Percentiles rank a stretch among this genome's conserved stretches.
These are phyloP conservation scores for Patella pellucida DNA, from an alignment of 2,888 invertebrate species.

Conservation along the genomic window DNA sequence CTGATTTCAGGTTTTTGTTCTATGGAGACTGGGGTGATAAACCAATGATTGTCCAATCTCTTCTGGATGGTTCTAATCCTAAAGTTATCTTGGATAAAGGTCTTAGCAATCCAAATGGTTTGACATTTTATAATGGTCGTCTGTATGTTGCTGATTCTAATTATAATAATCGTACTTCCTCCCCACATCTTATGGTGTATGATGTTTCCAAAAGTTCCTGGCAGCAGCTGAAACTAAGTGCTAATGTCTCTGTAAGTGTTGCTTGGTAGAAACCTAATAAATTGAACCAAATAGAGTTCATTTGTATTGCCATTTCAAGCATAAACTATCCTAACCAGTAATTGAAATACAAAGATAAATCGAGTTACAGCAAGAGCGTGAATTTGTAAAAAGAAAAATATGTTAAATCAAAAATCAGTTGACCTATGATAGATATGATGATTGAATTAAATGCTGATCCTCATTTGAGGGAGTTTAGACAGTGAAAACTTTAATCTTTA, in stretches of 20 bases:
- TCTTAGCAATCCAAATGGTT: conserved; percentile 55
- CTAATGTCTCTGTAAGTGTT: conserved; percentile 40
- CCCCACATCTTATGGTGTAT: conserved; percentile 35
- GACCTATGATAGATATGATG: no score
- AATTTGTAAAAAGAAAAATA: no score
- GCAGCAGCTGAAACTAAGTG: conserved; percentile 38
- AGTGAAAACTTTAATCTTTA: no score
- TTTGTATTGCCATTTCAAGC: no score
- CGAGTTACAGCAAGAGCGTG: no score
- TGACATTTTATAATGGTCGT: conserved; percentile 43
- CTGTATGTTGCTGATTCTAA: conserved; percentile 56
- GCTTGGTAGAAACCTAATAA: no score
- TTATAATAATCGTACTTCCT: conserved; percentile 41
- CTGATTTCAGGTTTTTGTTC: conserved; percentile 53
- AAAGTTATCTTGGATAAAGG: conserved; percentile 37
- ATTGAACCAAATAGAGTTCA: no score
- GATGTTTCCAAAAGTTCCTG: conserved; percentile 35
- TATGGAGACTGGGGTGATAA: conserved; percentile 56
- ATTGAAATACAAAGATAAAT: no score
- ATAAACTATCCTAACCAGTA: no score
- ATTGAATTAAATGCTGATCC: no score
- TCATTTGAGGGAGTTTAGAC: no score
- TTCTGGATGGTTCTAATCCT: conserved; percentile 54
- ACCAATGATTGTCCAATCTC: conserved; percentile 47
- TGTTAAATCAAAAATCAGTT: no score